phyloP scores from a whole-genome alignment of 2,113 vertebrate species.

The Acrocephalus arundinaceus region DNA sequence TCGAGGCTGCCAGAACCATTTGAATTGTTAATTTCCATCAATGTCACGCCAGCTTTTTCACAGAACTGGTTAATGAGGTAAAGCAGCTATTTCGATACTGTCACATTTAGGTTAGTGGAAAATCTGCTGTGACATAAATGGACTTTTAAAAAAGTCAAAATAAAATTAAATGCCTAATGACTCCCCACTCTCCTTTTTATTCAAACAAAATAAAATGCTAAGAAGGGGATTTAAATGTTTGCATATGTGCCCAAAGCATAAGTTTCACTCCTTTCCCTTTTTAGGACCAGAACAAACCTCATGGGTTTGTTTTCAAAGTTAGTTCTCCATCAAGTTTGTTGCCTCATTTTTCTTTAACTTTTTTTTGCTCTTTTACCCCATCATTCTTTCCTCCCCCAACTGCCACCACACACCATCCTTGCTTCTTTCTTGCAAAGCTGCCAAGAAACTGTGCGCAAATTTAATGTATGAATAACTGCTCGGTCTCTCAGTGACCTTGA shows the following conservation, averaged over 20 bases:
- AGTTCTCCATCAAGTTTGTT: not conserved
- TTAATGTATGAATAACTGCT: constrained; percentile 80
- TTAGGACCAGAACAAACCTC: constrained; percentile 31
- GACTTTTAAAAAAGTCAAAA: not conserved
- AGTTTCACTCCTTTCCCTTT: constrained; percentile 51
- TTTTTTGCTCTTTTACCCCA: constrained; percentile 4
- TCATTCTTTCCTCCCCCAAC: constrained; percentile 6
- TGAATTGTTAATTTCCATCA: constrained; percentile 62
- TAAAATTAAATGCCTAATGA: not conserved
- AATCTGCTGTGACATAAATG: constrained; percentile 19
- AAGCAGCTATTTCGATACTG: not conserved
- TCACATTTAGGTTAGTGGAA: constrained; percentile 5
- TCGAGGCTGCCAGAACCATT: not conserved
- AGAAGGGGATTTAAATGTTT: not conserved
- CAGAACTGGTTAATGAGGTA: constrained; percentile 34
- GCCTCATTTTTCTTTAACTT: not conserved
- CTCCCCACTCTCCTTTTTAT: not conserved
- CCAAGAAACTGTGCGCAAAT: constrained; percentile 79
- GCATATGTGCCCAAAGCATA: not conserved
- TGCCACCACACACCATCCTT: constrained; percentile 43
- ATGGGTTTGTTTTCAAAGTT: constrained; percentile 24
- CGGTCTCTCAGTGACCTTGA: constrained; percentile 79
- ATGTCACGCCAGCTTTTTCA: constrained; percentile 13
- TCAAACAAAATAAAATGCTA: not conserved
- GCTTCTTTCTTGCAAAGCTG: constrained; percentile 71